Conservation (phyloP, 2,113 vertebrate species). For the Arothron firmamentum region DNA sequence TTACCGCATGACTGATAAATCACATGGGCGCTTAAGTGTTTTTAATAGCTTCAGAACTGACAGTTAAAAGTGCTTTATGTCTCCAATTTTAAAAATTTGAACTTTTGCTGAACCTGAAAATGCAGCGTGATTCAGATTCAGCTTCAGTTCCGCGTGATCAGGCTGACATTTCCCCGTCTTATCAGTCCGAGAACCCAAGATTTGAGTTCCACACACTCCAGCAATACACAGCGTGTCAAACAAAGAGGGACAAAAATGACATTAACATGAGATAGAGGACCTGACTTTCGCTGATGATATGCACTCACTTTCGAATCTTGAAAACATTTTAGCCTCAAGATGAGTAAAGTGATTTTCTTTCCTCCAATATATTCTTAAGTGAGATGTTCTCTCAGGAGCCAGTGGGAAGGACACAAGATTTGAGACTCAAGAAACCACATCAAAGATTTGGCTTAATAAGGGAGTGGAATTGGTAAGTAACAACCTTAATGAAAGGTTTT, state of each 20-base stretch:
- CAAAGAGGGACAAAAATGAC: neutral
- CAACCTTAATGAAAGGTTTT: too few relatives aligned
- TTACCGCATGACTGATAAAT: neutral
- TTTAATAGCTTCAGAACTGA: neutral
- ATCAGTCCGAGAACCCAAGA: slow-evolving; percentile 7
- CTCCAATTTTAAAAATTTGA: neutral
- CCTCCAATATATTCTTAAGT: neutral
- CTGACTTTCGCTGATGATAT: neutral
- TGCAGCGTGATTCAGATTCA: neutral
- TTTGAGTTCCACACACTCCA: neutral
- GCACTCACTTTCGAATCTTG: neutral
- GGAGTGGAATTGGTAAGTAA: too few relatives aligned
- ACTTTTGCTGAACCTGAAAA: slow-evolving; percentile 6
- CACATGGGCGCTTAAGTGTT: neutral
- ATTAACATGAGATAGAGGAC: neutral
- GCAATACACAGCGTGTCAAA: slow-evolving; percentile 3
- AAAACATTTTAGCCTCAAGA: neutral
- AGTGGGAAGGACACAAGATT: too few relatives aligned
- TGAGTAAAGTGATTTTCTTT: slow-evolving; percentile 1
- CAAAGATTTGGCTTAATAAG: too few relatives aligned
- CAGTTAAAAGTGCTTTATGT: neutral
- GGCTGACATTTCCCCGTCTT: slow-evolving; percentile 39
- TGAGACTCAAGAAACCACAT: too few relatives aligned
- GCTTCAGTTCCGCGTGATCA: slow-evolving; percentile 12
- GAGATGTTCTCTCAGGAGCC: too few relatives aligned